Conservation (phyloP, 2,888 invertebrate genomes). For the Diadegma fenestrale region DNA sequence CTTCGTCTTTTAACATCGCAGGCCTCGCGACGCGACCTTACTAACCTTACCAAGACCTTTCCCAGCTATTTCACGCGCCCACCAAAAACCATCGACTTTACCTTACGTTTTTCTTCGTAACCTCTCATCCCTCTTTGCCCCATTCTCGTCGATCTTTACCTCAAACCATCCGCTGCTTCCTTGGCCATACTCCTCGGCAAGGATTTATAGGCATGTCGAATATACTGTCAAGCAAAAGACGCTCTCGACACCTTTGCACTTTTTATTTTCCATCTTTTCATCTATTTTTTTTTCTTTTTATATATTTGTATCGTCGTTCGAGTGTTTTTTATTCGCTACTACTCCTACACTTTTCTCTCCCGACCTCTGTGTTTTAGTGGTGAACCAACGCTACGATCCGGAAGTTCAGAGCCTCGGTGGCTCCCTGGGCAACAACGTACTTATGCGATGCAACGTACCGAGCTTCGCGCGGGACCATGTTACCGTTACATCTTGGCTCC, state of each 20-base stretch:
- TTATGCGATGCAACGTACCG: conserved; percentile 87
- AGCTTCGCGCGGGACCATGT: conserved; percentile 87
- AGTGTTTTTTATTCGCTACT: conserved; percentile 12
- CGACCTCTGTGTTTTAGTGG: conserved; percentile 83
- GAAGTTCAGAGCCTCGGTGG: conserved; percentile 87
- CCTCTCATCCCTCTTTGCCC: conserved; percentile 37
- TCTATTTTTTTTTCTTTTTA: too few relatives aligned
- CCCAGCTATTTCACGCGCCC: conserved; percentile 60
- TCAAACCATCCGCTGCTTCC: conserved; percentile 30
- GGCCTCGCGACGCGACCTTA: conserved; percentile 58
- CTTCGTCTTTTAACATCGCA: conserved; percentile 49
- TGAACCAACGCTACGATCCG: conserved; percentile 87
- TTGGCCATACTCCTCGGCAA: not conserved
- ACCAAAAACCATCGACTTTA: conserved; percentile 64
- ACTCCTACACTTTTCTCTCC: conserved; percentile 8
- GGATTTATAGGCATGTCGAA: conserved; percentile 22
- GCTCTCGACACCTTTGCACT: not conserved
- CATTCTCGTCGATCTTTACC: conserved; percentile 35
- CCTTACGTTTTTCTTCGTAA: conserved; percentile 37
- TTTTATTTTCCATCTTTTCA: too few relatives aligned
- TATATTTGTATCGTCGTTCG: not conserved
- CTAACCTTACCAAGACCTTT: conserved; percentile 57
- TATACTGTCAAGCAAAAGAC: conserved; percentile 18
- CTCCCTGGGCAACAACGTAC: conserved; percentile 86
- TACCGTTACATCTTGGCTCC: conserved; percentile 87